Percentiles rank a stretch among this genome's conserved stretches.
Conservation (phyloP, 1,140 invertebrate species). For the Temnothorax curvispinosus region DNA sequence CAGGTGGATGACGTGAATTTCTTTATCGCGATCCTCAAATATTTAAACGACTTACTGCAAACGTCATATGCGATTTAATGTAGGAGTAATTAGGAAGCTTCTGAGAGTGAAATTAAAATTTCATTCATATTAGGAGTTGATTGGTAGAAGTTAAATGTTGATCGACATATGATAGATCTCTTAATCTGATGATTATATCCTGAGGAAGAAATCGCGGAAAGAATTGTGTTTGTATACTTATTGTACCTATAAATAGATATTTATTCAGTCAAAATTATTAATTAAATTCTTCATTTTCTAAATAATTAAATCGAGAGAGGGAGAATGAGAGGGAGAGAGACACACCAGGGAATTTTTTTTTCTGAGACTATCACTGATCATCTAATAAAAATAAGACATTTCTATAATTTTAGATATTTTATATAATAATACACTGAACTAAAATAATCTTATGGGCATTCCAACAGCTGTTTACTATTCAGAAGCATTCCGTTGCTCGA, state of each 20-base stretch:
- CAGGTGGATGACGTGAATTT: conserved; percentile 18
- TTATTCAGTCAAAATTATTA: not conserved
- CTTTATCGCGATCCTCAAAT: conserved; percentile 39
- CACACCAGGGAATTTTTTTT: not conserved
- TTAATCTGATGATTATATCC: not conserved
- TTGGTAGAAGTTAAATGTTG: not conserved
- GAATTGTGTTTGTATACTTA: not conserved
- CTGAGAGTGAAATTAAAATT: not conserved
- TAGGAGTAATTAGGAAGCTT: not conserved
- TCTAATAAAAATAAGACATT: not conserved
- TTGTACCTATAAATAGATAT: not conserved
- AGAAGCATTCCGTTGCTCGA: not conserved
- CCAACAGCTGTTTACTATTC: not conserved
- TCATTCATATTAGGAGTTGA: not conserved
- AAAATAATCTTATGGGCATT: not conserved
- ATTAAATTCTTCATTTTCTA: not conserved
- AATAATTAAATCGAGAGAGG: too few relatives aligned
- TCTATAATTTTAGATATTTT: not conserved
- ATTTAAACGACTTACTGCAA: conserved; percentile 10
- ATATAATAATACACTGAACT: not conserved
- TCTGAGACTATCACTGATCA: not conserved
- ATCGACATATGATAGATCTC: not conserved
- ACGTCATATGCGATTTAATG: conserved; percentile 5
- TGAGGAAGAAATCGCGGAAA: not conserved
- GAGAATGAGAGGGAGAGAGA: not conserved